These are phyloP conservation scores for Diadema setosum DNA, from an alignment of 35 echinoderm and acorn worm species.

Conservation along the genomic window DNA sequence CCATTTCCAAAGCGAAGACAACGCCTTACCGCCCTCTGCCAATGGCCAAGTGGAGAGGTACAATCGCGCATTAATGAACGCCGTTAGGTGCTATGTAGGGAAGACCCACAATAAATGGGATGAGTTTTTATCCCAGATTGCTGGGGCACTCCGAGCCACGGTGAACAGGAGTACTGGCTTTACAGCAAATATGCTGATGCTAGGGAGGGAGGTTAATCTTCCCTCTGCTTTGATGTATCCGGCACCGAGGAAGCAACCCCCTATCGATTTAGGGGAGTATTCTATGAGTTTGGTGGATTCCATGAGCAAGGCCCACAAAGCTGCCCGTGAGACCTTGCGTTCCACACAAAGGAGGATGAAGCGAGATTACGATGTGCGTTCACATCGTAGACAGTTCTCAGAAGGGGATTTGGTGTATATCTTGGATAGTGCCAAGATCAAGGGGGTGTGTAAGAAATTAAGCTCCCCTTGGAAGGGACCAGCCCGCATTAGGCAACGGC, in stretches of 20 bases:
- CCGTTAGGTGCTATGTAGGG: background rate
- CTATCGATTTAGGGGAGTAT: too few relatives aligned
- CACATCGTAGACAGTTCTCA: background rate
- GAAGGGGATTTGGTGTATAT: conserved; percentile 5
- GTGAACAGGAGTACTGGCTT: conserved; percentile 28
- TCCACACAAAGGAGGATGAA: conserved; percentile 18
- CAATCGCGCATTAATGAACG: background rate
- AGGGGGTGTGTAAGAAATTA: conserved; percentile 37
- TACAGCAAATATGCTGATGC: conserved; percentile 14
- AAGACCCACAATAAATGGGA: conserved; percentile 22
- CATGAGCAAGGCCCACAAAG: conserved; percentile 39
- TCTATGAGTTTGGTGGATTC: too few relatives aligned
- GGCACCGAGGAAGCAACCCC: too few relatives aligned
- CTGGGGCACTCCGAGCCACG: conserved; percentile 1
- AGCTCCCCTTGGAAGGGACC: conserved; percentile 34
- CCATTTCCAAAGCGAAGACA: background rate
- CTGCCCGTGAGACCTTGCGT: background rate
- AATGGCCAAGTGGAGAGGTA: background rate
- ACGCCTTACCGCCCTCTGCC: background rate
- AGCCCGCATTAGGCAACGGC: background rate
- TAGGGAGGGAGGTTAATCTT: too few relatives aligned
- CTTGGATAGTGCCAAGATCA: background rate
- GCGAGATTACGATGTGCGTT: conserved; percentile 11
- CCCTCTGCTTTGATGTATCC: too few relatives aligned
- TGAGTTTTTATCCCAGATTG: conserved; percentile 13